A percentile compares a stretch with the other conserved stretches of the same genome.
phyloP scores from a whole-genome alignment of 2,113 vertebrate species.

The Ciconia stormi region DNA sequence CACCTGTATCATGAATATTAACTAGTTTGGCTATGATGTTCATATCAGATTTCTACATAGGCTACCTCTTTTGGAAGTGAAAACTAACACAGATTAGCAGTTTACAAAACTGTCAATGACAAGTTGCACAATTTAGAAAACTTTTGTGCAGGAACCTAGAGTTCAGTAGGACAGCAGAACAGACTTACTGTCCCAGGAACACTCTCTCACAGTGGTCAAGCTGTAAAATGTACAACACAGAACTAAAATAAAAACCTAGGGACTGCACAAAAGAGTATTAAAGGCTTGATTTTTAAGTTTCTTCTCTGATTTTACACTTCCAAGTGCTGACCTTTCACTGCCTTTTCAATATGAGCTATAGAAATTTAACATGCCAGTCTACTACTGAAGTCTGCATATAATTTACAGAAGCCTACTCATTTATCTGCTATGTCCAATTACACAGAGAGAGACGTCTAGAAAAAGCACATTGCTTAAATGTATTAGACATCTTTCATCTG shows the following conservation, averaged over 20 bases:
- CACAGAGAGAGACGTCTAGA: not conserved
- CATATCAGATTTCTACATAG: not conserved
- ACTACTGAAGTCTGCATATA: not conserved
- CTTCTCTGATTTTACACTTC: not conserved
- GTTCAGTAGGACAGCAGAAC: not conserved
- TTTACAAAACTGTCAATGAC: not conserved
- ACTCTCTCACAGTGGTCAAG: not conserved
- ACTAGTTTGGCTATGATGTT: not conserved
- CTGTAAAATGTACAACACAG: not conserved
- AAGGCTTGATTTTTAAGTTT: not conserved
- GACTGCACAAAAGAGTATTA: not conserved
- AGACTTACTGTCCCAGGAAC: not conserved
- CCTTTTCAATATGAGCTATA: not conserved
- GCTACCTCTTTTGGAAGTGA: not conserved
- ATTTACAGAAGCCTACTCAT: not conserved
- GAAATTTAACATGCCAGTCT: not conserved
- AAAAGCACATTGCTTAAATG: not conserved
- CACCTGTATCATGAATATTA: not conserved
- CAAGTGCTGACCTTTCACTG: not conserved
- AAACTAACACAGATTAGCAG: not conserved
- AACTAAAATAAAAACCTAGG: not conserved
- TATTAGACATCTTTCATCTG: not conserved
- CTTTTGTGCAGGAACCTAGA: not conserved
- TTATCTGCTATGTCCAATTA: not conserved
- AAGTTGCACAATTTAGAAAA: not conserved